Evolutionary conservation across 2,888 invertebrate species (phyloP).

Genomic region (Trichogramma dendrolimi): DNA sequence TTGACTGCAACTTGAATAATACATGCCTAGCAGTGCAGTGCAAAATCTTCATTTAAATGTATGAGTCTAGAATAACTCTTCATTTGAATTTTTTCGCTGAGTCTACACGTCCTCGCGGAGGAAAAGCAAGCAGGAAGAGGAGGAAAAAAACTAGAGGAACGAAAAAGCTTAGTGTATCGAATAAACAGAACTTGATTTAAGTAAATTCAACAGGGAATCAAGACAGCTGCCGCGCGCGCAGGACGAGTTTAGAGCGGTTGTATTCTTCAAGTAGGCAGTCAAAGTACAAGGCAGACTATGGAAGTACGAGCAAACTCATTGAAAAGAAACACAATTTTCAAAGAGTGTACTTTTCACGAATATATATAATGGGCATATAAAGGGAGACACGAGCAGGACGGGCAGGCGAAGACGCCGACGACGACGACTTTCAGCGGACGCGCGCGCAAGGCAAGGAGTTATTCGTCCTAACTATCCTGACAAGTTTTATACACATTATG

Average conservation of each 20-base stretch:
- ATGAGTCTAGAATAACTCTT: background rate
- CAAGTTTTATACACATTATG: constrained; percentile 27
- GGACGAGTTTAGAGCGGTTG: background rate
- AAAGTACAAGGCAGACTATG: background rate
- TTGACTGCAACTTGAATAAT: no score
- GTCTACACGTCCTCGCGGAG: background rate
- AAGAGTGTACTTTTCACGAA: constrained; percentile 23
- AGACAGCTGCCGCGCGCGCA: background rate
- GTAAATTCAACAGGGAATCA: constrained; percentile 11
- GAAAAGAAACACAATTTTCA: constrained; percentile 28
- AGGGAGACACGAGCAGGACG: no score
- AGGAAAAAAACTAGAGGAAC: background rate
- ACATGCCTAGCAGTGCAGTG: no score
- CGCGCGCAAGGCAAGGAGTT: constrained; percentile 2
- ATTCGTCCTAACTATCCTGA: constrained; percentile 19
- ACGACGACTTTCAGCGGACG: no score
- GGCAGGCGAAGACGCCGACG: no score
- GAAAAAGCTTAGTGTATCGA: constrained; percentile 15
- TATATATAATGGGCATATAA: no score
- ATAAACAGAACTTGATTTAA: constrained; percentile 21
- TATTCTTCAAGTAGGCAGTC: constrained; percentile 10
- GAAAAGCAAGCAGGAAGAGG: background rate
- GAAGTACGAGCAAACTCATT: constrained; percentile 17
- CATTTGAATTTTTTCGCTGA: constrained; percentile 7
- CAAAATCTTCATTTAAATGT: no score